Base-by-base conservation (phyloP, 2,888 invertebrate genomes). In the Pterostichus madidus region DNA sequence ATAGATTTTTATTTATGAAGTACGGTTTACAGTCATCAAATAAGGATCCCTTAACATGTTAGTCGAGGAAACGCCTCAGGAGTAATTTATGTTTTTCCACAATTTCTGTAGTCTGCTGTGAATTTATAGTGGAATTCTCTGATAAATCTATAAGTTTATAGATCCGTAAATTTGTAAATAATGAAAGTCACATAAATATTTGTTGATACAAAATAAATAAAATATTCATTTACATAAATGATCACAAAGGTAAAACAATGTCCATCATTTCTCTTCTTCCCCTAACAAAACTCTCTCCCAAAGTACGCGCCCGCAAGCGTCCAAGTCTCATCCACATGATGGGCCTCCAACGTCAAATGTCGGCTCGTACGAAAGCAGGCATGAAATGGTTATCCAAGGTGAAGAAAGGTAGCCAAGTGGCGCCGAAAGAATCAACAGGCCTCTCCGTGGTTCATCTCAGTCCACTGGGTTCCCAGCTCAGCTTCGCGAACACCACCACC, bases 331-430 rank as follows among this genome's bases (percentile, higher is more conserved):
- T 96, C 79, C 95, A 96, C 89, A 93, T 96, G 92, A 95, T 96
- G 92, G 93, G 92, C 85, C 94, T 96, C 85, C 93, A 93, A 87
- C 88, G 85, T 83, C 93, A 93, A 87, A 91, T 96, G 89, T 96
- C 96, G 87, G 96, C 96, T 10, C 92, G 96, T 84, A 95, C 96
- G 8, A 96, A 96, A 90, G 96, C 96, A 87, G 96, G 96, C 46
- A 95, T 95, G 85, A 97, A 96, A 88, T 97, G 97, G 96, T 91
- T 97, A 83, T 95, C 96, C 76, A 96, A 96, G 90, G 95, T 96
- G 86, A 96, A 96, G 89, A 95, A 96, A 88, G 95, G 95, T 85
- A 86, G 89, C 17, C 96, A 96, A 90, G 95, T 96, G 80, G 95
- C 93, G 35, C 95, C 95, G 24, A 95, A 95, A 91, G 95, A 95